Evolutionary conservation across 2,888 invertebrate genomes (phyloP), one percentile per base, ranked within the genome.

Genomic region (Bombylius discolor): DNA sequence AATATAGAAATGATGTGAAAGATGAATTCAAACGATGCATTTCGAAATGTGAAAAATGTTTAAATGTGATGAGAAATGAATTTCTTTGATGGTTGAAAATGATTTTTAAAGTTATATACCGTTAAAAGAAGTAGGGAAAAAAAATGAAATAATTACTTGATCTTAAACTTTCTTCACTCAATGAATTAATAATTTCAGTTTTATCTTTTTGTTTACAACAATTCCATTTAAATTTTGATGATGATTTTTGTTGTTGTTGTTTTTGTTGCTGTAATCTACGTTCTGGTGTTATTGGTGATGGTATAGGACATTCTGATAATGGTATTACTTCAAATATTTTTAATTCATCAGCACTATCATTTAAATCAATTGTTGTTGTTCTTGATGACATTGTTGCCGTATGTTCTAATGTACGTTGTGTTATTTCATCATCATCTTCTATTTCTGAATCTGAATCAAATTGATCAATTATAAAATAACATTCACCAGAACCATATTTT

Each of bases 401-500:
- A 11, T 8, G 4, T 42, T 42, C 39, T 42, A 42, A 48, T 42
- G 39, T 11, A 11, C 11, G 11, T 13, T 61, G 44, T 5, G 61
- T 62, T 44, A 45, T 50, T 44, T 51, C 56, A 34, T n/a, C 51
- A 5, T 58, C 61, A 32, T 56, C 60, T 13, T 66, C 68, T 11
- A 79, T 78, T 58, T 80, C 81, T 5, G 80, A 78, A 48, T 81
- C 82, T 5, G 81, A 79, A 61, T 81, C 62, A 77, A 68, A 59
- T 47, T 73, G 74, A 63, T 85, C 84, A 1, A 81, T 78, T 58
- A 81, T 81, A 68, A 85, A 85, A 70, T 86, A 86, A 64, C 84
- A 83, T 68, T 88, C 88, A 1, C 88, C 88, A 6, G 84, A 87
- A 33, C 88, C 88, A 62, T 85, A 83, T 72, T 89, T 89, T n/a